phyloP scores from a whole-genome alignment of 2,888 invertebrate genomes.

The Acrocyrtus sp. region DNA sequence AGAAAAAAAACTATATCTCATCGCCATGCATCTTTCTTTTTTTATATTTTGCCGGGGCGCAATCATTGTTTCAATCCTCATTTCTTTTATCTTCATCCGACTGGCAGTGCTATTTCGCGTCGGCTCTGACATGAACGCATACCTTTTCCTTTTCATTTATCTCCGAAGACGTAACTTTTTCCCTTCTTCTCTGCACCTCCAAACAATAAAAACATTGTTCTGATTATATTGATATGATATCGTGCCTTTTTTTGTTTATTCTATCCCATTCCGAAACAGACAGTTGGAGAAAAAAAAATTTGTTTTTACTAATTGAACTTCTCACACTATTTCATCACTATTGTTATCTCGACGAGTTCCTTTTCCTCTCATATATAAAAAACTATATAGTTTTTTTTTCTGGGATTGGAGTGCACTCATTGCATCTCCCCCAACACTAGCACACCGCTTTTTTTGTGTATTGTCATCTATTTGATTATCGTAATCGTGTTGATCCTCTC shows the following conservation, averaged over 20 bases:
- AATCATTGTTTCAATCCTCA: conserved; percentile 30
- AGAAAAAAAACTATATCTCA: conserved; percentile 44
- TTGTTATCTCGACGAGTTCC: conserved; percentile 19
- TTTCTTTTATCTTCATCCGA: conserved; percentile 47
- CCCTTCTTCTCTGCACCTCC: background rate
- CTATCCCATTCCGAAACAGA: background rate
- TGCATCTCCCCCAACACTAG: too few species aligned
- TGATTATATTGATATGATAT: conserved; percentile 14
- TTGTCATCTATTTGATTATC: conserved; percentile 42
- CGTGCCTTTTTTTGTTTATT: background rate
- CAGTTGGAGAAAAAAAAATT: conserved; percentile 13
- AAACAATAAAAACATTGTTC: background rate
- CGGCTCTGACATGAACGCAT: conserved; percentile 20
- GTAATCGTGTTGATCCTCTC: conserved; percentile 23
- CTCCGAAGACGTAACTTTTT: background rate
- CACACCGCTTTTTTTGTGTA: conserved; percentile 16
- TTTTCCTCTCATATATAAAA: conserved; percentile 1
- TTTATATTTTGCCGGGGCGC: conserved; percentile 9
- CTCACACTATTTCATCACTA: conserved; percentile 43
- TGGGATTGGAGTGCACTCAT: too few species aligned
- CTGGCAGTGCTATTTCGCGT: conserved; percentile 32
- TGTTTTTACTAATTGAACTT: conserved; percentile 38
- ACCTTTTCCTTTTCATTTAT: conserved; percentile 1
- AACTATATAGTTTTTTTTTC: conserved; percentile 6
- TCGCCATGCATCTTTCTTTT: conserved; percentile 41